Base-by-base conservation (phyloP, 1,140 invertebrate genomes). In the Lethrus apterus region DNA sequence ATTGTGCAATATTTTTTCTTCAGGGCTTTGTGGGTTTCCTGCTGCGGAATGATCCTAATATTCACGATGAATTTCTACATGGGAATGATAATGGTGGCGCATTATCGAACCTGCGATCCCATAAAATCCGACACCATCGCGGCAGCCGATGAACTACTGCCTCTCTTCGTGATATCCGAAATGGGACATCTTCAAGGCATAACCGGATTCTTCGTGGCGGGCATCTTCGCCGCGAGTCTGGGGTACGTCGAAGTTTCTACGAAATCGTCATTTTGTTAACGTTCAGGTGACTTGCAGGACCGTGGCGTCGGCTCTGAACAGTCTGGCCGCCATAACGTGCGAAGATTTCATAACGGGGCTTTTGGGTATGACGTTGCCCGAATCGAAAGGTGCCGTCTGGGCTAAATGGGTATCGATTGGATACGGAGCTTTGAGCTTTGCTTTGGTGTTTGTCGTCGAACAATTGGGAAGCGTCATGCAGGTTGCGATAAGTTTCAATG, bases 261-360 rank as follows among this genome's bases (percentile, higher is more conserved):
- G n/a, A 23, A 34, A 34, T 44, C 14, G 8, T 17, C n/a, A 11
- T 18, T 32, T 31, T 45, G 26, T 51, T 47, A 43, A 48, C 46
- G 10, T 23, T 17, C 18, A 40, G 21, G 13, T 42, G 8, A 43
- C 46, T 69, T 72, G 18, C 64, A 93, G 90, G 57, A 94, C 93
- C 2, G 86, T 96, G 1, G 92, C 91, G 0, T 90, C 89, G 15
- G 89, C 90, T 0, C 66, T 95, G 33, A 95, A 94, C 63, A 93
- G 91, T 0, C 67, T 96, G 33, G 83, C 92, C 0, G 91, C 93
- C 0, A 86, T 95, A 2, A 86, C 86, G 2, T 83, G 89, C 60
- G 84, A 95, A 66, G 93, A 96, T 68, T 78, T 93, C 42, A 66
- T 92, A 0, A 78, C 76, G 34, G 79, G 80, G 2, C 69, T 81